Percentiles rank a stretch among this genome's conserved stretches.
Evolutionary conservation across 2,113 vertebrate species (phyloP).

Genomic region (Leptobrachium ailaonicum): DNA sequence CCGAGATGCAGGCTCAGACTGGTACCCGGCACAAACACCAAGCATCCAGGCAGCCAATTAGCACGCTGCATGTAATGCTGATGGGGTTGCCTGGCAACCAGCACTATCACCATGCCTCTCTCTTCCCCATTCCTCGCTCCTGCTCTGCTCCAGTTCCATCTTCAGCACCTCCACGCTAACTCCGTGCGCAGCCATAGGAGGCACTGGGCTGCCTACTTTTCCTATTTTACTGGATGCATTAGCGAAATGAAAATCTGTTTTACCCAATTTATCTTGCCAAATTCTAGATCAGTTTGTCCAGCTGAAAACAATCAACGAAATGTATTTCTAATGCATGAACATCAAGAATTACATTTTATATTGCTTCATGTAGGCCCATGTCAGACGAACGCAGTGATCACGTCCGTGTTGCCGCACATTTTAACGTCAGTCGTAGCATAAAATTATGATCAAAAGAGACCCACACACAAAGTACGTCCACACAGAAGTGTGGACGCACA

Average conservation of each 20-base stretch:
- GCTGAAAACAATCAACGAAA: too few relatives aligned
- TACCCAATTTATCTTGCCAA: not conserved
- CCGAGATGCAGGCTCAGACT: constrained; percentile 73
- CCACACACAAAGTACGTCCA: too few relatives aligned
- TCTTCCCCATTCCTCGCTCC: constrained; percentile 49
- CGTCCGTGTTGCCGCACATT: too few relatives aligned
- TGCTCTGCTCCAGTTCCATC: constrained; percentile 62
- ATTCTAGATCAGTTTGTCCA: too few relatives aligned
- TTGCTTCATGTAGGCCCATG: too few relatives aligned
- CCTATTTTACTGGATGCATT: constrained; percentile 71
- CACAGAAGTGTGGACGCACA: too few relatives aligned
- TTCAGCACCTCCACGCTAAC: constrained; percentile 56
- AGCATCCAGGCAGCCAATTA: constrained; percentile 84
- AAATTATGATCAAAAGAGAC: too few relatives aligned
- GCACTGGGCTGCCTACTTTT: constrained; percentile 69
- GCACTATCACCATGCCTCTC: constrained; percentile 62
- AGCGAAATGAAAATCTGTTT: constrained; percentile 14
- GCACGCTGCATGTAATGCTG: constrained; percentile 80
- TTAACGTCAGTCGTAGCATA: too few relatives aligned
- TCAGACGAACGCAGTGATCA: too few relatives aligned
- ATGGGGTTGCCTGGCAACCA: constrained; percentile 93
- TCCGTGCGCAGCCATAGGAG: constrained; percentile 73
- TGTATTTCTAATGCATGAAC: too few relatives aligned
- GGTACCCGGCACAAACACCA: constrained; percentile 76
- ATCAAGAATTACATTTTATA: too few relatives aligned